phyloP scores from a whole-genome alignment of 1,140 invertebrate genomes.

The Leptopilina boulardi region DNA sequence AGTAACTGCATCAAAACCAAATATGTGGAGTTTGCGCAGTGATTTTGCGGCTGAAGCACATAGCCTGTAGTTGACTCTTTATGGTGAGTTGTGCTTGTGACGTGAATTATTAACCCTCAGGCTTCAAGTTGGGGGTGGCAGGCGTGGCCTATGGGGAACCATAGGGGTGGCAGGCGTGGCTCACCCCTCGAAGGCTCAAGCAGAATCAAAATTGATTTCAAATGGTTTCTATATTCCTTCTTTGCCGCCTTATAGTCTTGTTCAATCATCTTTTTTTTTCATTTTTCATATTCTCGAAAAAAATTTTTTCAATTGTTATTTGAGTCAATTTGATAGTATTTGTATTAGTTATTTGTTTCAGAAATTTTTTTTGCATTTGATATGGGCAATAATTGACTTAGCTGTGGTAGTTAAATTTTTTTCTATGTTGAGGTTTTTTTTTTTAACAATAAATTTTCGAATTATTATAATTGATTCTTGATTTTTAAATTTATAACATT shows the following conservation, averaged over 20 bases:
- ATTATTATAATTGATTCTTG: too few species aligned
- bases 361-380: too few species aligned
- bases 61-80: conserved; percentile 70
- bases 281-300: background rate
- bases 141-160: conserved; percentile 63
- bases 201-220: conserved; percentile 63
- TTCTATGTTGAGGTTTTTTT: too few species aligned
- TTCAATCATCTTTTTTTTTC: conserved; percentile 39
- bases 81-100: conserved; percentile 72
- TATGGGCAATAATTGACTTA: too few species aligned
- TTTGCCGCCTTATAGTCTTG: conserved; percentile 38
- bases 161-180: conserved; percentile 64
- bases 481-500: too few species aligned
- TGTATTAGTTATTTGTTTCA: too few species aligned
- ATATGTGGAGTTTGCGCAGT: conserved; percentile 36
- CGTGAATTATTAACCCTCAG: conserved; percentile 74
- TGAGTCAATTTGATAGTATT: too few species aligned
- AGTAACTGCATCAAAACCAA: conserved; percentile 43
- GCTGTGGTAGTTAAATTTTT: too few species aligned
- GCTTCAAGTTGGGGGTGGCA: conserved; percentile 50
- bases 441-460: too few species aligned
- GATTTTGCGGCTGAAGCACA: background rate
- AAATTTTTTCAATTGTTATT: too few species aligned
- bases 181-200: conserved; percentile 48
- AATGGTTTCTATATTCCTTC: conserved; percentile 56